Evolutionary conservation across 2,797 vertebrate genomes (phyloP).

Genomic region (Fundulus diaphanus): DNA sequence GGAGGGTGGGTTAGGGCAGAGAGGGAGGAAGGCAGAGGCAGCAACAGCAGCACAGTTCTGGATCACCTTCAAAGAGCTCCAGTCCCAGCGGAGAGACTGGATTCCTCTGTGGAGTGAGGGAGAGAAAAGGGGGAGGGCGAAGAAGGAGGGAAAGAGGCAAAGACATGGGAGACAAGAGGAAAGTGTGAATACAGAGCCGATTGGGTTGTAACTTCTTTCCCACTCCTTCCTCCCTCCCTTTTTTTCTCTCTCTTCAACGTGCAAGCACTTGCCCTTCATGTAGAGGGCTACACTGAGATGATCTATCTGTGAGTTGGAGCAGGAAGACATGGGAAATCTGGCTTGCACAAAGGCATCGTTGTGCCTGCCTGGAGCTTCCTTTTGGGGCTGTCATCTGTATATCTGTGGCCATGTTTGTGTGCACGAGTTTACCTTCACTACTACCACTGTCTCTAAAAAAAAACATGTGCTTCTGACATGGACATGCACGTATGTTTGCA

Average conservation of each 20-base stretch:
- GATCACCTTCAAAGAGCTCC: conserved; percentile 84
- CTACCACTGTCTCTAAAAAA: conserved; percentile 40
- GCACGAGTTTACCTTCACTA: conserved; percentile 62
- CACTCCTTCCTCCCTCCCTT: conserved; percentile 40
- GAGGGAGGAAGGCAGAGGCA: conserved; percentile 61
- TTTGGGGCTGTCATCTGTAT: conserved; percentile 54
- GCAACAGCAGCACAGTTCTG: conserved; percentile 72
- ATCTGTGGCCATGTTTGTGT: conserved; percentile 40
- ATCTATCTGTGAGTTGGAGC: conserved; percentile 76
- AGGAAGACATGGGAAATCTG: conserved; percentile 77
- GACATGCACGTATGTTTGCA: conserved; percentile 19
- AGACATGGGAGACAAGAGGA: conserved; percentile 58
- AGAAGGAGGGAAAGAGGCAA: conserved; percentile 40
- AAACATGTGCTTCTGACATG: conserved; percentile 16
- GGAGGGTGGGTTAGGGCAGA: conserved; percentile 31
- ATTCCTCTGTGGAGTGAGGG: conserved; percentile 74
- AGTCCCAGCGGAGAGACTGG: conserved; percentile 74
- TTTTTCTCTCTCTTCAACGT: conserved; percentile 56
- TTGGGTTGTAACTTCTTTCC: conserved; percentile 60
- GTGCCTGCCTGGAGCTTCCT: conserved; percentile 76
- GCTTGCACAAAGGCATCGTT: conserved; percentile 74
- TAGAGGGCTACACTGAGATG: conserved; percentile 70
- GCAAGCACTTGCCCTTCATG: conserved; percentile 82
- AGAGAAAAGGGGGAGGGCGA: conserved; percentile 54
- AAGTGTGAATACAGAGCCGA: conserved; percentile 65